Evolutionary conservation across 2,797 vertebrate genomes (phyloP), one percentile per base, ranked within the genome.

Genomic region (Acanthurus lineatus): DNA sequence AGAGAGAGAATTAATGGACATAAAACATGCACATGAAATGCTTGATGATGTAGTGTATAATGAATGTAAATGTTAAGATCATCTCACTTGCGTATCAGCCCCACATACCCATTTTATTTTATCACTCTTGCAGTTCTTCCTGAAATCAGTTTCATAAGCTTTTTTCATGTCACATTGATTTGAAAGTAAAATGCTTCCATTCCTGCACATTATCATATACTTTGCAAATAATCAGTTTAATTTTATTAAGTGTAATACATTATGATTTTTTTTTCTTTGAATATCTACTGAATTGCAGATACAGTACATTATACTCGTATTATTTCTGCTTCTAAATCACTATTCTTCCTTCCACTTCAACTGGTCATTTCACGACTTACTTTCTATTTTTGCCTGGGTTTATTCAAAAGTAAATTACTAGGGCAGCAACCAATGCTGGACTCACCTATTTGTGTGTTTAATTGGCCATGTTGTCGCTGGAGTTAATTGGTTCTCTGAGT

Each of bases 401-500:
- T 92, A 93, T 93, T 92, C 93, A 88, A 87, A 89, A 90, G 88
- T 79, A 89, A 92, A 94, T 93, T 90, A 92, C 86, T 87, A 90
- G 96, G 96, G 96, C 89, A 91, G 89, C 91, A 94, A 93, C 96
- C 96, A 96, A 95, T 93, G 94, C 95, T 96, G 96, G 96, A 96
- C 97, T 97, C 97, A 99, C 97, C 97, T 98, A 95, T 95, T 98
- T 98, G 97, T 96, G 97, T 96, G 97, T 97, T 99, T 99, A 99
- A 99, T 98, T 99, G 97, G 97, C 98, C 97, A 97, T 98, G 97
- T 97, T 99, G 97, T 97, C 96, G 96, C 96, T 95, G 95, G 96
- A 99, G 97, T 99, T 99, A 99, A 99, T 99, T 99, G 98, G 97
- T 98, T 99, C 97, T 98, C 96, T 95, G 93, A 98, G 97, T 98